These are phyloP conservation scores for Pangasianodon hypophthalmus DNA, from an alignment of 2,113 vertebrate genomes.

Conservation along the genomic window DNA sequence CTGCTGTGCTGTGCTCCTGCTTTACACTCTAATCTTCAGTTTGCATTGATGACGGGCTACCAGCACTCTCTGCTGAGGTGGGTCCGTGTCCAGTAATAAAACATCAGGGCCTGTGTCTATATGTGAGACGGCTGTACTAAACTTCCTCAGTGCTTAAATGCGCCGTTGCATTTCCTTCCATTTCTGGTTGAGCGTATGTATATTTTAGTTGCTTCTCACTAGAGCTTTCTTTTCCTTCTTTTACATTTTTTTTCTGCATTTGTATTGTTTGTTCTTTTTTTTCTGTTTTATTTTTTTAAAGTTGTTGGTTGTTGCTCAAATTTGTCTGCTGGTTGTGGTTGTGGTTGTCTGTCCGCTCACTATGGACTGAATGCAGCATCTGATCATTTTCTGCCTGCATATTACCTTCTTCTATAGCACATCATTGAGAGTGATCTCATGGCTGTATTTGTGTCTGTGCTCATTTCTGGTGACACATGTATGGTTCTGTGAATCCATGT, in stretches of 20 bases:
- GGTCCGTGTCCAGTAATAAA: neutral
- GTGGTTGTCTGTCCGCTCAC: neutral
- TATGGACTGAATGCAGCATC: neutral
- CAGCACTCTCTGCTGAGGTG: neutral
- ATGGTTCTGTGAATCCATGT: neutral
- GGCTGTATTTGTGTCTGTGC: neutral
- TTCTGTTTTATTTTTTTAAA: too few relatives aligned
- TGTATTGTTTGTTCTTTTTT: too few relatives aligned
- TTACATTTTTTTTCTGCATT: too few relatives aligned
- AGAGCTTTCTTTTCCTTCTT: too few relatives aligned
- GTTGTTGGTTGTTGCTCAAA: neutral
- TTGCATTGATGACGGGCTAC: neutral
- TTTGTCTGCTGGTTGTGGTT: neutral
- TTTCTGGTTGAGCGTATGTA: neutral
- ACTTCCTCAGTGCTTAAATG: neutral
- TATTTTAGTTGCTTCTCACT: too few relatives aligned
- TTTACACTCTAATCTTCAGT: neutral
- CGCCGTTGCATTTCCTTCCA: neutral
- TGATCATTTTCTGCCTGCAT: neutral
- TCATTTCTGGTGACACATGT: neutral
- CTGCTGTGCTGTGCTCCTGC: neutral
- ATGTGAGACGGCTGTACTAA: neutral
- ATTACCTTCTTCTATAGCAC: neutral
- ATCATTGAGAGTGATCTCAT: neutral
- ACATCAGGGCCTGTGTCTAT: neutral